Base-by-base conservation (phyloP, 2,888 invertebrate genomes). In the Diarsia dahlii region DNA sequence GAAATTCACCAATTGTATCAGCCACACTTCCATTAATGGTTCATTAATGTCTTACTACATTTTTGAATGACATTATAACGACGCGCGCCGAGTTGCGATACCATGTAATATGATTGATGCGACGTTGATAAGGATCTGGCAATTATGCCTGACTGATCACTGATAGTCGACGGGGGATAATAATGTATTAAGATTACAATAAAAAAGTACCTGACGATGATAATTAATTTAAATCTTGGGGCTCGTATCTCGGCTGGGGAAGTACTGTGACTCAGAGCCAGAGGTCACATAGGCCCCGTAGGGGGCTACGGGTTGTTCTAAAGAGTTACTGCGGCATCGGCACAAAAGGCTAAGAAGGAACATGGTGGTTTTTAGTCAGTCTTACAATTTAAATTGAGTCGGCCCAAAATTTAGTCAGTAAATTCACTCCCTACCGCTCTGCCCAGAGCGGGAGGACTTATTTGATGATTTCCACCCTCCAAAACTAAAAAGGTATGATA, bases 41-140 rank as follows among this genome's bases (percentile, higher is more conserved):
- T 69, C 4, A 60, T 39, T 46, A 34, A 50, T 18, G 34, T 23
- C 9, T 34, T 20, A 28, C 23, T 80, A 48, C 46, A 20, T 68
- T 78, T 58, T 13, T 78, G n/a, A 78, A 68, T 68, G 48, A 50
- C 18, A 56, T 56, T 15, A 9, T 39, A 13, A 28, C 18, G 28
- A 13, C 60, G 48, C 46, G 10, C 60, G 48, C 46, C 23, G 46
- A 46, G 6, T 23, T 15, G 5, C 18, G 46, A 80, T 76, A 48
- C 3, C n/a, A 63, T 52, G 62, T 9, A 6, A 10, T 20, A 39
- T 62, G 48, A 80, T 76, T 34, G 58, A 80, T 80, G n/a, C 18
- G 18, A 34, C 3, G 28, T 34, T 76, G 76, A 79, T 79, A 79
- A 62, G 20, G 48, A 72, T 76, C 76, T 54, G 39, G 39, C n/a